Base-by-base conservation (phyloP, 2,888 invertebrate species). In the Orthosia gothica region DNA sequence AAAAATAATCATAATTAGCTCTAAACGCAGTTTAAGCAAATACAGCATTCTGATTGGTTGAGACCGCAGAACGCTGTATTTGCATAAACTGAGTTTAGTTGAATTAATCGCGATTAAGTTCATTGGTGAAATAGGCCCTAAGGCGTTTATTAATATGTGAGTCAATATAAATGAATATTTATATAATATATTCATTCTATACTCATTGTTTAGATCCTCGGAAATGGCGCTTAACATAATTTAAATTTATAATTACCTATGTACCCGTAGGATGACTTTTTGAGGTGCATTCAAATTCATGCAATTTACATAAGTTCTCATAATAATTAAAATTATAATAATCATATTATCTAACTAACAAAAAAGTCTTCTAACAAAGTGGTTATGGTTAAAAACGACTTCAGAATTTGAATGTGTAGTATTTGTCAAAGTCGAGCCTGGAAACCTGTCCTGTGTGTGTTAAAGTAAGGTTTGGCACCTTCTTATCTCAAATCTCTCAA, bases 191-290 rank as follows among this genome's bases (percentile, higher is more conserved):
- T 40, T 75, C 54, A 75, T 82, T 68, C 81, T 32, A 49, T 18
- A 50, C 7, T 18, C 65, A 70, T 74, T 64, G 66, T 54, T 57
- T 61, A n/a, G 12, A n/a, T 65, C 50, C 61, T 68, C 32, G 40
- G 76, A 68, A 69, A 55, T 26, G 52, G 66, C 74, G 23, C 40
- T 83, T 63, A 65, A 49, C 50, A 82, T 81, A 68, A 76, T 77
- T 70, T 50, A 15, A 75, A 80, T 79, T 82, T 78, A 72, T 63
- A 67, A 82, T 69, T 57, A 62, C 18, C 1, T 52, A 58, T 1
- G n/a, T 69, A 26, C 55, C 16, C 52, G 55, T 74, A 20, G 59
- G 55, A 70, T 50, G 15, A n/a, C 13, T n/a, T 16, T 65, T 67
- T 58, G 50, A 77, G 16, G 15, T 52, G 63, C 59, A 77, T 77